Percentiles rank a stretch among this genome's conserved stretches.
Conservation (phyloP, 1,140 invertebrate species). For the honey bee (Apis mellifera) region Amel_HAv3.1 CM009943.2:5178501-5179000, state of each 20-base stretch:
- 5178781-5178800: constrained; percentile 8
- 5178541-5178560: too few species aligned
- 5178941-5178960: constrained; percentile 67
- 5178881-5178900: constrained; percentile 69
- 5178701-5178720: constrained; percentile 51
- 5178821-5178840: constrained; percentile 57
- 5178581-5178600: too few species aligned
- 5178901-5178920: constrained; percentile 49
- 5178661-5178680: background rate
- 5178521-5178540: too few species aligned
- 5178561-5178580: too few species aligned
- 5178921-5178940: constrained; percentile 66
- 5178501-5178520: too few species aligned
- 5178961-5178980: constrained; percentile 36
- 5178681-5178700: background rate
- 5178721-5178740: constrained; percentile 51
- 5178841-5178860: constrained; percentile 56
- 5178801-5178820: constrained; percentile 45
- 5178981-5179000: constrained; percentile 33
- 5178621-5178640: background rate
- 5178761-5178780: constrained; percentile 49
- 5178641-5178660: too few species aligned
- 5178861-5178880: constrained; percentile 70
- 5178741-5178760: constrained; percentile 53
- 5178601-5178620: too few species aligned